A percentile compares a stretch with the other conserved stretches of the same genome.
phyloP scores from a whole-genome alignment of 2,888 invertebrate species.

The Arrhopalites spinosus region DNA sequence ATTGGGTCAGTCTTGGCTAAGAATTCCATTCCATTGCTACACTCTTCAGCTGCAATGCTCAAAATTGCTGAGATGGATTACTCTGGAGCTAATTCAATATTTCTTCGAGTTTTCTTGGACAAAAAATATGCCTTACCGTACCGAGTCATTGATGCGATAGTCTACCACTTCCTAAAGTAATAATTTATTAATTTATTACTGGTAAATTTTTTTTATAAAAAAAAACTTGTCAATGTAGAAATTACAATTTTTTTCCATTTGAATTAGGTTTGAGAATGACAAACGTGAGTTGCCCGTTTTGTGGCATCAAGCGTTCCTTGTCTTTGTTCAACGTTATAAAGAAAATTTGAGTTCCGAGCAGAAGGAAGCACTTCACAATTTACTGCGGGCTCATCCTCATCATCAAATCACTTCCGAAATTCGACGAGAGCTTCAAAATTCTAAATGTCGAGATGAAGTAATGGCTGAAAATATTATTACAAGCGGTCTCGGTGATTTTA shows the following conservation, averaged over 20 bases:
- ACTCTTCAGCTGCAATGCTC: constrained; percentile 91
- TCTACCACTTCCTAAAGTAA: constrained; percentile 90
- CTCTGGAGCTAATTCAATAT: constrained; percentile 93
- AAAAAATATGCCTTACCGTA: constrained; percentile 98
- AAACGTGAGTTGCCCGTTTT: constrained; percentile 85
- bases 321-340: constrained; percentile 94
- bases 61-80: constrained; percentile 98
- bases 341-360: constrained; percentile 92
- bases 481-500: constrained; percentile 23
- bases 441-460: constrained; percentile 73
- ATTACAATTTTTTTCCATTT: neutral
- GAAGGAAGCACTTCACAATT: constrained; percentile 78
- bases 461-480: constrained; percentile 23
- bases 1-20: constrained; percentile 89
- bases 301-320: constrained; percentile 94
- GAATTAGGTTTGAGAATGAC: constrained; percentile 78
- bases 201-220: neutral
- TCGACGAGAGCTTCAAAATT: constrained; percentile 81
- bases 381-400: constrained; percentile 72
- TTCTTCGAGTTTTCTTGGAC: constrained; percentile 89
- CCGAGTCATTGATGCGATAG: constrained; percentile 90
- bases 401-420: constrained; percentile 80
- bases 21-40: constrained; percentile 90
- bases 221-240: neutral
- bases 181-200: constrained; percentile 31